Evolutionary conservation across 30 jellyfish, hydroid and myxozoan genomes (phyloP), one percentile per base, ranked within the genome.

Genomic region (Chironex yamaguchii): DNA sequence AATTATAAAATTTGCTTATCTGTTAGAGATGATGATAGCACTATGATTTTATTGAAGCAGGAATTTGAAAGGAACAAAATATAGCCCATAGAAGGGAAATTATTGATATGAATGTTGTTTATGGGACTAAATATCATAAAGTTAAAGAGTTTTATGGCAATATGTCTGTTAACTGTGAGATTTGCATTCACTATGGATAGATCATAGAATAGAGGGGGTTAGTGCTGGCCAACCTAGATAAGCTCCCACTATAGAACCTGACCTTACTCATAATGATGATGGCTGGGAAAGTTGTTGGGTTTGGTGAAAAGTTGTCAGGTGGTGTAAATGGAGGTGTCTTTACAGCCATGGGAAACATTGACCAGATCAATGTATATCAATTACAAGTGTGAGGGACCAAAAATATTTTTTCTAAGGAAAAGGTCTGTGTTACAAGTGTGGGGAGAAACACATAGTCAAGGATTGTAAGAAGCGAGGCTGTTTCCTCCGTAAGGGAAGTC

Each of bases 381-480:
- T 79, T 21, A 33, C 25, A 31, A 74, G 30, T 36, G 49, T 23
- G 21, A 62, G 50, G 73, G 82, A 79, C 20, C 63, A 82, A 36
- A 79, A 36, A 50, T 62, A 79, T 14, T 62, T 79, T 20, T 29
- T 79, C 72, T 62, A 63, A 42, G 66, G 72, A 79, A 63, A 58
- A 20, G 90, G 90, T 23, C 22, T 49, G 4, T 79, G 90, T 25
- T 79, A 62, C 21, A 79, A 79, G 54, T 79, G 90, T 79, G 83
- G 90, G 0, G 90, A 63, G 33, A 62, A 36, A 82, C 90, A 62
- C 29, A 26, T 77, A 22, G 27, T 79, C 34, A 79, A 36, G 30
- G 48, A 63, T 36, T 79, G 90, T 63, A 79, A 22, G 32, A 79
- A 2, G 49, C 63, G 90, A 63, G 90, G 90, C 53, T 79, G 90